Percentiles rank a stretch among this genome's conserved stretches.
These are phyloP conservation scores for Elaeidobius kamerunicus DNA, from an alignment of 2,888 invertebrate species.

Conservation along the genomic window DNA sequence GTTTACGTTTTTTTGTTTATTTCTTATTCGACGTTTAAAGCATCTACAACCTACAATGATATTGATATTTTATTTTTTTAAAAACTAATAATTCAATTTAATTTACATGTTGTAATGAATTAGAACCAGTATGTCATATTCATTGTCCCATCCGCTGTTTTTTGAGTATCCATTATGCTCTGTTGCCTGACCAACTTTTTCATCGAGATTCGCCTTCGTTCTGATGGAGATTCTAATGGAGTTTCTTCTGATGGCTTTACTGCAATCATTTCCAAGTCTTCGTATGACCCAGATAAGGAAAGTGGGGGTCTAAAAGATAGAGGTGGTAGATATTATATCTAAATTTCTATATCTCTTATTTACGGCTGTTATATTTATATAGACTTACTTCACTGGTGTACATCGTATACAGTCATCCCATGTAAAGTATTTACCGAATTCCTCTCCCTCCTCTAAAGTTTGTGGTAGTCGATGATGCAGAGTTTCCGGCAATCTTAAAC, in stretches of 20 bases:
- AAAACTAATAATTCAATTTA: too few relatives aligned
- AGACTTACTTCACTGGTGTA: slow-evolving; percentile 63
- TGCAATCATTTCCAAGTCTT: slow-evolving; percentile 64
- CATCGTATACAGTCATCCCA: slow-evolving; percentile 72
- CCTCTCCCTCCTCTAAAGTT: slow-evolving; percentile 84
- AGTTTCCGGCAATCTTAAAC: slow-evolving; percentile 81
- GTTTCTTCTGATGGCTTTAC: slow-evolving; percentile 52
- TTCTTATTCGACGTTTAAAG: too few relatives aligned
- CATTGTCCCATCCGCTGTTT: slow-evolving; percentile 74
- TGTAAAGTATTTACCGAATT: slow-evolving; percentile 80
- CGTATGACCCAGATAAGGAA: slow-evolving; percentile 62
- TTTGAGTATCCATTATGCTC: slow-evolving; percentile 79
- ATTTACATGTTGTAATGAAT: too few relatives aligned
- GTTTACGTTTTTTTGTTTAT: too few relatives aligned
- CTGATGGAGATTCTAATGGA: slow-evolving; percentile 46
- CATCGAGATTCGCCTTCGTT: slow-evolving; percentile 56
- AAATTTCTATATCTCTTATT: too few relatives aligned
- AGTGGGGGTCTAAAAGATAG: slow-evolving; percentile 51
- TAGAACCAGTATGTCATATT: slow-evolving; percentile 88
- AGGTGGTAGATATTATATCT: slow-evolving; percentile 23
- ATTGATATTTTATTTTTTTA: too few relatives aligned
- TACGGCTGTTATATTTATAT: not conserved
- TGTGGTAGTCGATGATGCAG: slow-evolving; percentile 79
- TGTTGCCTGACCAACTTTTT: slow-evolving; percentile 72
- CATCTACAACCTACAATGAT: too few relatives aligned